Conservation (phyloP, 2,797 vertebrate genomes). For the Labroides dimidiatus region DNA sequence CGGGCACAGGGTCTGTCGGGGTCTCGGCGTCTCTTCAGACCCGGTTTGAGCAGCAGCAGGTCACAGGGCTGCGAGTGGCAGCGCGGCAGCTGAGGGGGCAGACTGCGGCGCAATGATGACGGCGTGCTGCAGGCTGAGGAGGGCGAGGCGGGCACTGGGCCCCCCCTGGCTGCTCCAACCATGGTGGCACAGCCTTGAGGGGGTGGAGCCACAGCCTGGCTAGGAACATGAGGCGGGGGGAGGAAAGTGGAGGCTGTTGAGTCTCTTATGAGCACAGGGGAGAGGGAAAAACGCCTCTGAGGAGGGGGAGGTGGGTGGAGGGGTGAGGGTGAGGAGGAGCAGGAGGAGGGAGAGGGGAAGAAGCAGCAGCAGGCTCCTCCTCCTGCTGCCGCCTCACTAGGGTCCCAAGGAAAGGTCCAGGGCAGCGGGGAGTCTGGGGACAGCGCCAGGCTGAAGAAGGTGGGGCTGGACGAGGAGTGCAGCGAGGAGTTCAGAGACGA, state of each 20-base stretch:
- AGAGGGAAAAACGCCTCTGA: constrained; percentile 92
- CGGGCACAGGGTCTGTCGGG: constrained; percentile 87
- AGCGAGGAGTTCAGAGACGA: constrained; percentile 90
- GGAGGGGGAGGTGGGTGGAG: constrained; percentile 85
- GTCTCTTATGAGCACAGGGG: constrained; percentile 90
- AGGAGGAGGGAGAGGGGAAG: constrained; percentile 85
- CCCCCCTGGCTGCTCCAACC: not conserved
- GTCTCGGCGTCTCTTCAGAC: constrained; percentile 87
- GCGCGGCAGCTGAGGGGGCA: constrained; percentile 89
- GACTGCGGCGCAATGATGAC: constrained; percentile 85
- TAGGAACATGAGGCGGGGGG: constrained; percentile 78
- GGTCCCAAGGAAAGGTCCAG: constrained; percentile 87
- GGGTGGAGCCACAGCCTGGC: constrained; percentile 77
- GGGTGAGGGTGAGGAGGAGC: constrained; percentile 83
- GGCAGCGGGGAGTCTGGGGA: constrained; percentile 88
- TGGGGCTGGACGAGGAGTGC: constrained; percentile 89
- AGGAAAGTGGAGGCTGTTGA: constrained; percentile 86
- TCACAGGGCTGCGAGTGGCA: constrained; percentile 95
- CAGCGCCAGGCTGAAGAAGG: constrained; percentile 91
- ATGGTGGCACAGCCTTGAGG: constrained; percentile 52
- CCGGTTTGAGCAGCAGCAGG: constrained; percentile 90
- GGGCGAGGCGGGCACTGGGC: constrained; percentile 84
- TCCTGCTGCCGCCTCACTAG: constrained; percentile 74
- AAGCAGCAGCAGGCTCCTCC: constrained; percentile 85
- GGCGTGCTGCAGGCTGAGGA: constrained; percentile 90